Base-by-base conservation (phyloP, 2,797 vertebrate species). In the Morus bassanus region DNA sequence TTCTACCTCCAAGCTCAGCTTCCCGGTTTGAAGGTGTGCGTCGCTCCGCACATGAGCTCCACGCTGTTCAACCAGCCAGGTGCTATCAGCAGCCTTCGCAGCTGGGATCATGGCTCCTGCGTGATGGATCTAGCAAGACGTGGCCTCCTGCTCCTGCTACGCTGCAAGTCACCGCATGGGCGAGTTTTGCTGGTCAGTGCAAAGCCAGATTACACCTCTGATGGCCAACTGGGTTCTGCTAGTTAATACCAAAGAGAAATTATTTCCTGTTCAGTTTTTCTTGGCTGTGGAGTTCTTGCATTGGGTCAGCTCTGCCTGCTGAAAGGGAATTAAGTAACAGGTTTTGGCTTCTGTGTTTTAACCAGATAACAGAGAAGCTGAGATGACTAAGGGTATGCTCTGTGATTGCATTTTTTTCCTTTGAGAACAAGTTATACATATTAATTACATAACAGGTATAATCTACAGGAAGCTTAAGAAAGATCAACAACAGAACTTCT, bases 101-200 rank as follows among this genome's bases (percentile, higher is more conserved):
- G 59, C 50, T 1, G 18, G 51, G 51, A 68, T 15, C 30, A 6
- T 1, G 13, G 60, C 33, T 60, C 33, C 61, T 7, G 7, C 0
- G 2, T 19, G 61, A 37, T 5, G 9, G 28, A 54, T 21, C 13
- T 11, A 11, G 21, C 30, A n/a, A 46, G 30, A 41, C 1, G 2
- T 18, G 56, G 39, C 27, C 45, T 64, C 60, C 17, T 41, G 37
- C 45, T 48, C 28, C 21, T 41, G 50, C 43, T 48, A 14, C 2
- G 6, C 19, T 37, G 25, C 73, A 51, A 45, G 23, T 46, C 41
- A 15, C 72, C 1, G 0, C 3, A 4, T 0, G 0, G 12, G 27
- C 9, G 60, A 77, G 53, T 60, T 73, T 35, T 35, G 39, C 28
- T 3, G 0, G 27, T 17, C 8, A 3, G 33, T 4, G 41, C 31